phyloP scores from a whole-genome alignment of 2,888 invertebrate genomes.

The Watsonalla binaria region DNA sequence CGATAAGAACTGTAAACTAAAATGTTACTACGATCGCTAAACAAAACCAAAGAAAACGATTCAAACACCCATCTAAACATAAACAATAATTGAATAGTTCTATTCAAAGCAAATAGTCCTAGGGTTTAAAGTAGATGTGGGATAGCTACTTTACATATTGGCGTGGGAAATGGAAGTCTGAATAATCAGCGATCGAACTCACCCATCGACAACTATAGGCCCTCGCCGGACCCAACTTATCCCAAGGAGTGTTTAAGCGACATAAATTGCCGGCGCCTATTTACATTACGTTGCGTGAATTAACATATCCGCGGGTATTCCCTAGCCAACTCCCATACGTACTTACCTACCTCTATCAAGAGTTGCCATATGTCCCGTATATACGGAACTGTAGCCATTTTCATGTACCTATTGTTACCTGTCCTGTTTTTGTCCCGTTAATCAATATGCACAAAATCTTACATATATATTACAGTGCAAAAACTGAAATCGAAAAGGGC shows the following conservation, averaged over 20 bases:
- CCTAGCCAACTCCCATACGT: slow-evolving; percentile 47
- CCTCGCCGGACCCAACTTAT: slow-evolving; percentile 37
- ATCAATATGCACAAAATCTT: no score
- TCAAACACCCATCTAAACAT: background rate
- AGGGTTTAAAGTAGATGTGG: slow-evolving; percentile 7
- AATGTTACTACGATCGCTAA: no score
- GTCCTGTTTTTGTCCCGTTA: no score
- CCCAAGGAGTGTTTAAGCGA: slow-evolving; percentile 61
- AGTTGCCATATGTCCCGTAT: background rate
- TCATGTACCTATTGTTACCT: no score
- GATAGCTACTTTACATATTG: slow-evolving; percentile 26
- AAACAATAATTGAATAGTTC: background rate
- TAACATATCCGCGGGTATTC: slow-evolving; percentile 71
- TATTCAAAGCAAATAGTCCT: background rate
- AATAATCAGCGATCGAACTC: slow-evolving; percentile 46
- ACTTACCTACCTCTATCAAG: slow-evolving; percentile 43
- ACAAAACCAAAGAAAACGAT: background rate
- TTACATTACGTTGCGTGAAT: slow-evolving; percentile 67
- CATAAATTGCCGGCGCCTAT: slow-evolving; percentile 68
- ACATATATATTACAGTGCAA: no score
- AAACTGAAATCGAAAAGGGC: no score
- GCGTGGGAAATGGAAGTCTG: slow-evolving; percentile 36
- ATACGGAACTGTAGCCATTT: no score
- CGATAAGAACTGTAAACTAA: no score
- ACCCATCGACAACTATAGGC: slow-evolving; percentile 32